Conservation (phyloP, 1,140 invertebrate species). For the Tribolium madens region DNA sequence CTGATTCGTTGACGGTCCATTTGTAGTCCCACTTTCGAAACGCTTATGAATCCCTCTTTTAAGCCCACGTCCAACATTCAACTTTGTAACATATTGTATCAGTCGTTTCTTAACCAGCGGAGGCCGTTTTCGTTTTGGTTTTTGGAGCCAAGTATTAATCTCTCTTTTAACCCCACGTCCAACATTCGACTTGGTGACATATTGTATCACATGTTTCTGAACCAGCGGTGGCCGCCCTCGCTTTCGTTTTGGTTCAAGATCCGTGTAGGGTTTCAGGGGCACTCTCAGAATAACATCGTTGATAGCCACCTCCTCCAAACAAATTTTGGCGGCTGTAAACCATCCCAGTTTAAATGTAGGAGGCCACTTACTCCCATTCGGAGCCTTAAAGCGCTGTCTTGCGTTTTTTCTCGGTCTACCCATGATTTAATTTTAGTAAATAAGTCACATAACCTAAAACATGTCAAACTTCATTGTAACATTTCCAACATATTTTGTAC, state of each 20-base stretch:
- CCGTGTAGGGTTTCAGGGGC: not conserved
- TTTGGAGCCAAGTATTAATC: no score
- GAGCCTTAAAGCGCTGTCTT: not conserved
- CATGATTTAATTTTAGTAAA: not conserved
- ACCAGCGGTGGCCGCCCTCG: not conserved
- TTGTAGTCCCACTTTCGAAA: no score
- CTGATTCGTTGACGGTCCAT: no score
- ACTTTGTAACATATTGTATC: no score
- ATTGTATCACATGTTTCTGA: no score
- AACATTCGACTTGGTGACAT: no score
- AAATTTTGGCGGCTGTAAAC: not conserved
- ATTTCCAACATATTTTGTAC: no score
- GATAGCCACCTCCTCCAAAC: not conserved
- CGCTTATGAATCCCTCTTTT: no score
- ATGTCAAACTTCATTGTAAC: not conserved
- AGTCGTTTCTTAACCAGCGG: no score
- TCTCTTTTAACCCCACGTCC: no score
- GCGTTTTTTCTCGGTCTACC: not conserved
- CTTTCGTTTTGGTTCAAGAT: not conserved
- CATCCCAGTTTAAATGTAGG: not conserved
- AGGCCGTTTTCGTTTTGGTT: no score
- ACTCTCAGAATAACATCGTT: not conserved
- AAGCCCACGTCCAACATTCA: no score
- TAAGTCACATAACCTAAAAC: not conserved
- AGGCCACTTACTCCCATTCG: not conserved